A percentile compares a stretch with the other conserved stretches of the same genome.
Conservation (phyloP, 2,797 vertebrate species). For the Hylomyscus alleni region DNA sequence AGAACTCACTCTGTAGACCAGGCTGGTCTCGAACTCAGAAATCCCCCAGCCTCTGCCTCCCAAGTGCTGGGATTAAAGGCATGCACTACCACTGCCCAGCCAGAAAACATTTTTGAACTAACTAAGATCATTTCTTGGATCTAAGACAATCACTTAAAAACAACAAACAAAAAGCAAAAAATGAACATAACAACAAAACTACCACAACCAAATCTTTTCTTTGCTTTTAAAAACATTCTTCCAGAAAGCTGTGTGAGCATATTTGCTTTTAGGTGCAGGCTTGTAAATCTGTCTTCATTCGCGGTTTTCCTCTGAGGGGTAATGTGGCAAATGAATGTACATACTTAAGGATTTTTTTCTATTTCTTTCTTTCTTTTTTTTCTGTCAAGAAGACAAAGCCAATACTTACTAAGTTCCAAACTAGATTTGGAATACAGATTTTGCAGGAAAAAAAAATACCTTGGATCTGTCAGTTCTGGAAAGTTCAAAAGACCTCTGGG, state of each 20-base stretch:
- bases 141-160: background rate
- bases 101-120: background rate
- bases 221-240: background rate
- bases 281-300: slow-evolving; percentile 44
- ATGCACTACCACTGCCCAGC: too few relatives aligned
- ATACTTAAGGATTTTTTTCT: slow-evolving; percentile 31
- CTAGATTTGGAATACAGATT: slow-evolving; percentile 59
- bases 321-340: background rate
- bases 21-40: too few relatives aligned
- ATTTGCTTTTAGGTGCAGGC: background rate
- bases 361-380: background rate
- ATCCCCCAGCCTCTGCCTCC: too few relatives aligned
- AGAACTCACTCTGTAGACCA: too few relatives aligned
- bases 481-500: slow-evolving; percentile 56
- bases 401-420: slow-evolving; percentile 51
- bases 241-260: slow-evolving; percentile 13
- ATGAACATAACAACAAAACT: background rate
- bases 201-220: background rate
- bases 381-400: slow-evolving; percentile 32
- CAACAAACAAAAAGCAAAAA: background rate
- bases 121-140: background rate
- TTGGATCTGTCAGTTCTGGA: slow-evolving; percentile 52
- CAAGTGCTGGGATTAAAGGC: too few relatives aligned
- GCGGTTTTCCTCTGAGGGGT: slow-evolving; percentile 27
- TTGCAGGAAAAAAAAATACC: background rate